phyloP scores from a whole-genome alignment of 2,797 vertebrate species.

The Sarcophilus harrisii region DNA sequence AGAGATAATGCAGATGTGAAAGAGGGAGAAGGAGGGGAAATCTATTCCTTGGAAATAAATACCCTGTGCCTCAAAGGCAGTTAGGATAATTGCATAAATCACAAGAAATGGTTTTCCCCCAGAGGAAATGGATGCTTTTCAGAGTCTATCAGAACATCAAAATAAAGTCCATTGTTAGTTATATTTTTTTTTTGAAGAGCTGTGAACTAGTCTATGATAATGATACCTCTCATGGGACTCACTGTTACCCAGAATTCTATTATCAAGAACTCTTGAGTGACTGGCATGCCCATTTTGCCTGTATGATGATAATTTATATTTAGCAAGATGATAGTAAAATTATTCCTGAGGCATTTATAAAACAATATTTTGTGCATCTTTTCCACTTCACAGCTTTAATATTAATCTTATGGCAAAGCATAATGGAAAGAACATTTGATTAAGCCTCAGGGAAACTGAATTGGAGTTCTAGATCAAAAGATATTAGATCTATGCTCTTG shows the following conservation, averaged over 20 bases:
- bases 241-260: not conserved
- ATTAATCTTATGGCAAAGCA: not conserved
- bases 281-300: not conserved
- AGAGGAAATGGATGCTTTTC: slow-evolving; percentile 1
- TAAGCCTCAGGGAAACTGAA: not conserved
- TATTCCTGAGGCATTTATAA: slow-evolving; percentile 5
- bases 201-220: not conserved
- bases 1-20: not conserved
- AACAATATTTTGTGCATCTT: not conserved
- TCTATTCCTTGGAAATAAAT: not conserved
- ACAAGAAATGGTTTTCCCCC: not conserved
- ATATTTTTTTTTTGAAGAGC: not conserved
- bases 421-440: not conserved
- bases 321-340: not conserved
- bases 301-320: not conserved
- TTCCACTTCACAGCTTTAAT: not conserved
- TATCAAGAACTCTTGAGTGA: slow-evolving; percentile 3
- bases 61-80: not conserved
- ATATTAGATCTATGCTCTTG: not conserved
- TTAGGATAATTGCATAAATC: not conserved
- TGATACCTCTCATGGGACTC: not conserved
- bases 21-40: slow-evolving; percentile 34
- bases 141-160: not conserved
- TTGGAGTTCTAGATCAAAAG: not conserved
- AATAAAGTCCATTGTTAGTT: not conserved